Base-by-base conservation (phyloP, 2,888 invertebrate genomes). In the Hetaerina titia region DNA sequence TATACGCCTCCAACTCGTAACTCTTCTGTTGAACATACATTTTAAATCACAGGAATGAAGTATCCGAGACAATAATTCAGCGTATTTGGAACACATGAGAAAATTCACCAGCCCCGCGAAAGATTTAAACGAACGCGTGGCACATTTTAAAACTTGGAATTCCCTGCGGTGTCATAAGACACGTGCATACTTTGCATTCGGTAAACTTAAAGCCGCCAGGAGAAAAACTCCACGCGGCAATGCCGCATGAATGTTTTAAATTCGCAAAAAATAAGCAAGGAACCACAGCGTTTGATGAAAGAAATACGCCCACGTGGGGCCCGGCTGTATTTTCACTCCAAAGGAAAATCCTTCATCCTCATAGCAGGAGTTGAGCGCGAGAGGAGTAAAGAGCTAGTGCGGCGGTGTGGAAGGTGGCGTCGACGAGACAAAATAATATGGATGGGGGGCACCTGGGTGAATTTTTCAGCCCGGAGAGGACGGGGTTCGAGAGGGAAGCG, bases 191-290 rank as follows among this genome's bases (percentile, higher is more conserved):
- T 31, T 60, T 60, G 69, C 81, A 81, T 81, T 81, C 81, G 81
- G 9, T 6, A 31, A 25, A 81, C 31, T 81, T 9, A 5, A 13
- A 81, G 31, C 31, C 81, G 9, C 13, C 31, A 81, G 81, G 31
- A 31, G 81, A 31, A 81, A 81, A 81, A 31, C 31, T 31, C 31
- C 31, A 31, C 81, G 22, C 81, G 81, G 81, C 81, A 81, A 81
- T 22, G 31, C 81, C 81, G 31, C 31, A 31, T 81, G 81, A 31
- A 81, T 31, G 81, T 81, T 81, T 81, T 81, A 81, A 81, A 81
- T 81, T 81, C 81, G 81, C 81, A 25, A 81, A 31, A 31, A 81
- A 81, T 81, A 81, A 81, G 81, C 81, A 81, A 81, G 81, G 81
- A 25, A 81, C 81, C 81, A 22, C 31, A 31, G 81, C 31, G 31